A percentile compares a stretch with the other conserved stretches of the same genome.
These are phyloP conservation scores for Zaprionus bogoriensis DNA, from an alignment of 2,888 invertebrate species.

Conservation along the genomic window DNA sequence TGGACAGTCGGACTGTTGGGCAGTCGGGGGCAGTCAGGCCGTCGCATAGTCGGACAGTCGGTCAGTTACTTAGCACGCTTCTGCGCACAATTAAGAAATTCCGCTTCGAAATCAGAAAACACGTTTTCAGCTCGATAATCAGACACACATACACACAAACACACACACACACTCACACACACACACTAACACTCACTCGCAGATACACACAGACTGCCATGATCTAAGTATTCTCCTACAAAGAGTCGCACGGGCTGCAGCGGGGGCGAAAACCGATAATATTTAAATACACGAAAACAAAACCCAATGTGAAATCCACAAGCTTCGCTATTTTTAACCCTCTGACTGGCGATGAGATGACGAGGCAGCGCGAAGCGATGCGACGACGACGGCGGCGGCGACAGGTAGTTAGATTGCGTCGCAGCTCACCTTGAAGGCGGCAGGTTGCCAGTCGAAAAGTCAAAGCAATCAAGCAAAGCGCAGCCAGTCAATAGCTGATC, in stretches of 20 bases:
- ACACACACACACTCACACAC: neutral
- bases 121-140: constrained; percentile 40
- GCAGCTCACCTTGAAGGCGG: constrained; percentile 63
- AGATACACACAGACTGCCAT: neutral
- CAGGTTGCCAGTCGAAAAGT: constrained; percentile 22
- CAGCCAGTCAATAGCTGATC: constrained; percentile 50
- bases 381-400: constrained; percentile 24
- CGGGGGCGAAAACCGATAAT: constrained; percentile 2
- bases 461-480: constrained; percentile 51
- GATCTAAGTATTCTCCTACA: constrained; percentile 26
- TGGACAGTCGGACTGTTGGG: constrained; percentile 1
- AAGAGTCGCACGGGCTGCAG: constrained; percentile 32
- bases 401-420: constrained; percentile 67
- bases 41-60: neutral
- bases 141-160: neutral
- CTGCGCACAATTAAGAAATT: constrained; percentile 41
- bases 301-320: constrained; percentile 15
- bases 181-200: neutral
- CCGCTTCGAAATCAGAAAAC: constrained; percentile 43
- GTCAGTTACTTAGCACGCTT: constrained; percentile 27
- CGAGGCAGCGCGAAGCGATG: constrained; percentile 7
- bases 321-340: constrained; percentile 55
- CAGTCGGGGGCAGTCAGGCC: too few relatives aligned
- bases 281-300: constrained; percentile 20
- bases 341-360: constrained; percentile 18